Base-by-base conservation (phyloP, 2,797 vertebrate genomes). In the Alexandromys oeconomus region DNA sequence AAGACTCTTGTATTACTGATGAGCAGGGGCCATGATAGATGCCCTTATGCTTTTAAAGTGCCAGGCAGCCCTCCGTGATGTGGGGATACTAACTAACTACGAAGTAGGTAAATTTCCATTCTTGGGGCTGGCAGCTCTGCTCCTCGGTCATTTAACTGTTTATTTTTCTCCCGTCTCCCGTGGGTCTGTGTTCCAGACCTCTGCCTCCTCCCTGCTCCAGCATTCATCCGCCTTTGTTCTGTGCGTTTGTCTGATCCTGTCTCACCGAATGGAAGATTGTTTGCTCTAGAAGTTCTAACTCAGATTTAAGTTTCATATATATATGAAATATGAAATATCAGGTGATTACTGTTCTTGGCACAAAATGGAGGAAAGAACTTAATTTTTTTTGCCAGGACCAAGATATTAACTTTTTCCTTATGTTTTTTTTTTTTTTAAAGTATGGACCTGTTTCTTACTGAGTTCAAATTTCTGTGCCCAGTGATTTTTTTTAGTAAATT, bases 401-500 rank as follows among this genome's bases (percentile, higher is more conserved):
- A 63, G 71, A n/a, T 27, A 48, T 65, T 40, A 29, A 46, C 51
- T 69, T 43, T 10, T 89, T 87, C 82, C 87, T 82, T 69, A 11
- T 3, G 2, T 14, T 17, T 71, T 54, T 76, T 27, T 40, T 25
- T 6, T 57, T 21, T 78, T 89, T 79, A 57, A 77, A 82, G 29
- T 48, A 59, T 92, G 76, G 13, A 81, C 17, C 82, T 46, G 29
- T 12, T 93, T 78, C 29, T 74, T 51, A 77, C n/a, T 23, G 17
- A 87, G 54, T 51, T 93, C 6, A 19, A 0, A 84, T 61, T 93
- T 87, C 37, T 85, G n/a, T 87, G 89, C 21, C 79, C 21, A 40
- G 6, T 65, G 15, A 54, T 79, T 92, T 94, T 93, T 54, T 54
- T 54, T 54, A 92, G 67, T 31, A 87, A 87, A 90, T 91, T 5